Conservation (phyloP, 2,113 vertebrate species). For the Lophotis ruficrista region DNA sequence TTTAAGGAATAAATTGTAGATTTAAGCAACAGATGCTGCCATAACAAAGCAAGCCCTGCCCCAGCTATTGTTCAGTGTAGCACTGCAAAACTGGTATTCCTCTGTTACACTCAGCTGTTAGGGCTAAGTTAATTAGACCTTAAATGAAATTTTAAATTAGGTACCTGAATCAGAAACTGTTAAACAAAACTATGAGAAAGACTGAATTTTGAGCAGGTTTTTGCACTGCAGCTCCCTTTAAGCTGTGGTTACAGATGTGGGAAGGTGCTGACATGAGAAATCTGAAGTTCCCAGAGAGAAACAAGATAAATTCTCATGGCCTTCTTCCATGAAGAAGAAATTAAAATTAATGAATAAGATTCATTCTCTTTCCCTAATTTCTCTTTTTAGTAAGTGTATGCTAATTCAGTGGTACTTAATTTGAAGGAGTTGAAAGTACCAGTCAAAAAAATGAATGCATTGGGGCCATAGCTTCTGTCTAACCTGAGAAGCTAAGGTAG, state of each 20-base stretch:
- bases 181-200: background rate
- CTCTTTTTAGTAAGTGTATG: background rate
- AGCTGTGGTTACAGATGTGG: accelerated
- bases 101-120: background rate
- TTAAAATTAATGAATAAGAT: background rate
- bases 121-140: background rate
- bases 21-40: background rate
- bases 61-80: background rate
- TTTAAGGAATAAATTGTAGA: background rate
- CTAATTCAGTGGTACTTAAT: background rate
- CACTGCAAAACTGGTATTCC: background rate
- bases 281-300: background rate
- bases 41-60: background rate
- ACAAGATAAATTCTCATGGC: background rate
- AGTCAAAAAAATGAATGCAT: background rate
- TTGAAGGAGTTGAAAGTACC: background rate
- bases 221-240: background rate
- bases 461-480: background rate
- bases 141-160: background rate
- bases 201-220: background rate
- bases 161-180: background rate
- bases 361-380: background rate
- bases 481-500: background rate
- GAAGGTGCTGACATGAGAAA: background rate
- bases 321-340: background rate